Base-by-base conservation (phyloP, 2,888 invertebrate species). In the Dolomedes plantarius region DNA sequence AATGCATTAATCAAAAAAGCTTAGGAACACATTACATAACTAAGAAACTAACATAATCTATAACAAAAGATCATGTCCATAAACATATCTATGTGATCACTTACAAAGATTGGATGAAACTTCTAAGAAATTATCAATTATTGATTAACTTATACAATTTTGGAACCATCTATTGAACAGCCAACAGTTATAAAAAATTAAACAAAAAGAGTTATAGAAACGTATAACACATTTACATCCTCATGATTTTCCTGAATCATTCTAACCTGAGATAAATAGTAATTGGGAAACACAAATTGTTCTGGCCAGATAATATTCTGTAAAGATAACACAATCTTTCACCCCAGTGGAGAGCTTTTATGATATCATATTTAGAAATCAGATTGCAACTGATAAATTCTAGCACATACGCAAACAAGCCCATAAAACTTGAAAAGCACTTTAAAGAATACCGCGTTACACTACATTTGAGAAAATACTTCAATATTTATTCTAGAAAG, bases 331-430 rank as follows among this genome's bases (percentile, higher is more conserved):
- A 68, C 16, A 31, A 65, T 65, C 65, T 65, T 65, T 65, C 3
- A 29, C 23, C 16, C 3, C 1, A 23, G 23, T 6, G 56, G 23
- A 29, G 31, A 16, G 31, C 7, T 13, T n/a, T 28, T 29, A 41
- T 56, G 67, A 46, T 75, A 81, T 68, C 69, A 67, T 81, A 29
- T 74, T 74, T 81, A 32, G 71, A 71, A 82, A 75, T 11, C 69
- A 75, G 68, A 76, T 71, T 31, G 67, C 65, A 75, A 65, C n/a
- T 27, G 75, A 75, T 75, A 82, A 82, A 41, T 46, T 76, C 41
- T 46, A 75, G 32, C 71, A 71, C 39, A 23, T 32, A 62, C 64
- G 69, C 71, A 82, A 82, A 82, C 32, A 82, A 32, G 13, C 19
- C 19, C 28, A 62, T 80, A 36, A 29, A 67, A 36, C 65, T n/a